Evolutionary conservation across 1,140 invertebrate genomes (phyloP).

Genomic region (Drosophila parvula): DNA sequence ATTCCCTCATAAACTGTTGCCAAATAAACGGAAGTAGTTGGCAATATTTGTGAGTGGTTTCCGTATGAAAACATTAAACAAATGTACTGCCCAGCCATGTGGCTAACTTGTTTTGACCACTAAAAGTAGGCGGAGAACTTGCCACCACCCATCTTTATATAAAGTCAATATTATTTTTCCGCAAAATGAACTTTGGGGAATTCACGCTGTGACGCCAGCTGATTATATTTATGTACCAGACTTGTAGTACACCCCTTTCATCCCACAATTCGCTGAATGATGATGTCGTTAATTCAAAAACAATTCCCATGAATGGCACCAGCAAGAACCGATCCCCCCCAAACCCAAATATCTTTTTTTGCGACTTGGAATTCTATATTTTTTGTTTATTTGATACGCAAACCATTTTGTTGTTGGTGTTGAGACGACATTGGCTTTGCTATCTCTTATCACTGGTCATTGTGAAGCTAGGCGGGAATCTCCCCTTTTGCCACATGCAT

Average conservation of each 20-base stretch:
- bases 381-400: constrained; percentile 34
- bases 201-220: constrained; percentile 41
- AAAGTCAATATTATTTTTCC: constrained; percentile 19
- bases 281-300: background rate
- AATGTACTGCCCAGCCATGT: constrained; percentile 8
- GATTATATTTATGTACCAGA: background rate
- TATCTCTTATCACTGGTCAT: constrained; percentile 36
- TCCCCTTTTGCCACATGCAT: constrained; percentile 20
- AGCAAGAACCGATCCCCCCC: constrained; percentile 6
- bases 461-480: constrained; percentile 8
- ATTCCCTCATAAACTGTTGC: background rate
- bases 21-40: background rate
- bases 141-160: constrained; percentile 1
- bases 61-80: constrained; percentile 2
- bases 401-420: constrained; percentile 30
- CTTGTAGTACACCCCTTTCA: background rate
- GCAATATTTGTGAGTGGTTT: constrained; percentile 7
- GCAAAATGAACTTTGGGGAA: constrained; percentile 52
- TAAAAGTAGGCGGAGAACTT: constrained; percentile 25
- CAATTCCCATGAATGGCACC: constrained; percentile 33
- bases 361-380: constrained; percentile 47
- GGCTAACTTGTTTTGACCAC: constrained; percentile 5
- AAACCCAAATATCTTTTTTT: constrained; percentile 11
- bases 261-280: constrained; percentile 14
- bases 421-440: constrained; percentile 15